phyloP scores from a whole-genome alignment of 2,797 vertebrate genomes.

The Ispidina lecontei region DNA sequence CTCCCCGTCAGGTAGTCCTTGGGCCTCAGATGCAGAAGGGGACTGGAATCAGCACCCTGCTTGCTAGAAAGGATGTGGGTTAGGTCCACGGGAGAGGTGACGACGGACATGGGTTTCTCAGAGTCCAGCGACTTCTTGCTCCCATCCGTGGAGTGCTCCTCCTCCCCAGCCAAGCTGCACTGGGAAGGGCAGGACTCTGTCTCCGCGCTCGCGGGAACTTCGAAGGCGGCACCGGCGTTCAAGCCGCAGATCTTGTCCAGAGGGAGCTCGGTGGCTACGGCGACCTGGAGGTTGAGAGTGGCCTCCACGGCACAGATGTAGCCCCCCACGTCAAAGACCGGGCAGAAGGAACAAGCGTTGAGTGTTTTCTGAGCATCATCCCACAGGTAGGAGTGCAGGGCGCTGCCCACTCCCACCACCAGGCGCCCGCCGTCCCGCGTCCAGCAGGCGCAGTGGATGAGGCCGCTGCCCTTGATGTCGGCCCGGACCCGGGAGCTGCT shows the following conservation, averaged over 20 bases:
- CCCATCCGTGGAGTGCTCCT: slow-evolving; percentile 69
- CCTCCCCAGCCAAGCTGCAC: slow-evolving; percentile 68
- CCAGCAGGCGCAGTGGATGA: slow-evolving; percentile 94
- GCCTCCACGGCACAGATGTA: slow-evolving; percentile 87
- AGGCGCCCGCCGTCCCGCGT: slow-evolving; percentile 90
- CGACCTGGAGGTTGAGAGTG: slow-evolving; percentile 84
- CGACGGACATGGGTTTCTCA: slow-evolving; percentile 66
- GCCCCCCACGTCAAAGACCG: slow-evolving; percentile 88
- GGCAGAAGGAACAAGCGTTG: slow-evolving; percentile 86
- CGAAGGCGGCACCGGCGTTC: slow-evolving; percentile 84
- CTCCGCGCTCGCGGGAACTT: slow-evolving; percentile 62
- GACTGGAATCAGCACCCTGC: slow-evolving; percentile 83
- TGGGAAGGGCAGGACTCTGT: slow-evolving; percentile 54
- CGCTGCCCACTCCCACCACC: slow-evolving; percentile 89
- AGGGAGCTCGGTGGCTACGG: slow-evolving; percentile 90
- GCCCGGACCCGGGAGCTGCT: no score
- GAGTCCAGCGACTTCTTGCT: slow-evolving; percentile 80
- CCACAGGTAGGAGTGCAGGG: slow-evolving; percentile 92
- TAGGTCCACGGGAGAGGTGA: slow-evolving; percentile 83
- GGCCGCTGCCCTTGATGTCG: slow-evolving; percentile 82
- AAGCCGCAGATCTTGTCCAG: slow-evolving; percentile 90
- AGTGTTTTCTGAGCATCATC: slow-evolving; percentile 89
- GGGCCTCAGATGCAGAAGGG: slow-evolving; percentile 85
- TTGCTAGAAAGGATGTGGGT: slow-evolving; percentile 86
- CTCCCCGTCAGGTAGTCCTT: slow-evolving; percentile 85